Evolutionary conservation across 2,113 vertebrate genomes (phyloP), one percentile per base, ranked within the genome.

Genomic region (Cairina moschata): DNA sequence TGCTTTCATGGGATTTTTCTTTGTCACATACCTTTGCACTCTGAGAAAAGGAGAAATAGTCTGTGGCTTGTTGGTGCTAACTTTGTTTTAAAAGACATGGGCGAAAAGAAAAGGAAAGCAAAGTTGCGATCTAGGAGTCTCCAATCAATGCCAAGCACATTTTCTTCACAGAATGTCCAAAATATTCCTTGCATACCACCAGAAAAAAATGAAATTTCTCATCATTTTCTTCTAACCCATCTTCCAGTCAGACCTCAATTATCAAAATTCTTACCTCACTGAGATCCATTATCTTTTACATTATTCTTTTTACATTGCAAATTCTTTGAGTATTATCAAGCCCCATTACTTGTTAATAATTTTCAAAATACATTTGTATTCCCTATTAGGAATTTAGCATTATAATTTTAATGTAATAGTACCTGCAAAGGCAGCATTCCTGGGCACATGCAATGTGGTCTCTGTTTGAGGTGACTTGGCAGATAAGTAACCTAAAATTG

Each of bases 1-100:
- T 72, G 79, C 42, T 92, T 94, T 83, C 42, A 83, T 50, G 60
- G 46, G 29, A 91, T 91, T 94, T 90, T 90, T 91, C 40, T 91
- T 36, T 79, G 46, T 44, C 86, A 83, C 66, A 73, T 90, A 96
- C 54, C 69, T 95, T 85, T 75, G 46, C 29, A 81, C 28, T 72
- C 55, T 6, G 2, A 73, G 46, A 50, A 67, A 77, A 86, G 60
- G 83, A 26, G 21, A 83, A 93, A 44, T 31, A 34, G 10, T 83
- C n/a, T 40, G 8, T 36, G 29, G 42, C n/a, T 89, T 85, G 34
- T 31, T 55, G 36, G 40, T 23, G 6, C 54, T 59, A 31, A 50
- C 29, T 79, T 83, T 67, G 40, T 90, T 76, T 58, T 46, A 75
- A 88, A 93, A 38, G 7, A 81, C 78, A 17, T 11, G 5, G 32